These are phyloP conservation scores for Okapia johnstoni DNA, from an alignment of 2,113 vertebrate species.

Conservation along the genomic window DNA sequence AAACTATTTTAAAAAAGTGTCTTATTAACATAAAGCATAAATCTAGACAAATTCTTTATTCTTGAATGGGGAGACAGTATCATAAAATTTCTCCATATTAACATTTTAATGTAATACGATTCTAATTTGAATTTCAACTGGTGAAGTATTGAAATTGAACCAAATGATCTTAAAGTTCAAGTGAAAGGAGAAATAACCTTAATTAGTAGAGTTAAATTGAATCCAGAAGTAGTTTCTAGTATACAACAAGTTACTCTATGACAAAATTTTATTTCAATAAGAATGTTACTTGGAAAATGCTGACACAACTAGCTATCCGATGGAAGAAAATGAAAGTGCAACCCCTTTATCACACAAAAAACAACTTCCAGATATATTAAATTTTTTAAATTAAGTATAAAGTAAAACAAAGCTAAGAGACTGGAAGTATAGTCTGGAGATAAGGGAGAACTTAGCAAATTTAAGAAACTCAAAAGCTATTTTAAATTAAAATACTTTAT, in stretches of 20 bases:
- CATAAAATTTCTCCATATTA: background rate
- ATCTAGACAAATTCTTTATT: background rate
- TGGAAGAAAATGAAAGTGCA: background rate
- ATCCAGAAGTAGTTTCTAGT: background rate
- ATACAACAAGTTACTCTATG: background rate
- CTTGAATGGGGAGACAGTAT: background rate
- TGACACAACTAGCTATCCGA: background rate
- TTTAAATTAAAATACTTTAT: background rate
- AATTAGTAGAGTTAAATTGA: background rate
- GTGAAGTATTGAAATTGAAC: background rate
- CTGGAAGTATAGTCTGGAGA: background rate
- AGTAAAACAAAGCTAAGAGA: background rate
- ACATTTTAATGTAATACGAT: background rate
- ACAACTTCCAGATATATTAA: background rate
- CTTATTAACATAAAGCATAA: background rate
- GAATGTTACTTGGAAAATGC: background rate
- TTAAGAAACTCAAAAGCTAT: background rate
- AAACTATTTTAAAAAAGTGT: background rate
- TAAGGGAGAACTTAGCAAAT: background rate
- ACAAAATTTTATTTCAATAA: background rate
- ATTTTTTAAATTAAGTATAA: background rate
- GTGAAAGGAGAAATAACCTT: background rate
- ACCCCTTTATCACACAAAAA: background rate
- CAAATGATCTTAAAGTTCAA: background rate
- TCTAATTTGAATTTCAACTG: constrained; percentile 17